Evolutionary conservation across 35 echinoderm and acorn worm genomes (phyloP).

Genomic region (Hemicentrotus pulcherrimus): DNA sequence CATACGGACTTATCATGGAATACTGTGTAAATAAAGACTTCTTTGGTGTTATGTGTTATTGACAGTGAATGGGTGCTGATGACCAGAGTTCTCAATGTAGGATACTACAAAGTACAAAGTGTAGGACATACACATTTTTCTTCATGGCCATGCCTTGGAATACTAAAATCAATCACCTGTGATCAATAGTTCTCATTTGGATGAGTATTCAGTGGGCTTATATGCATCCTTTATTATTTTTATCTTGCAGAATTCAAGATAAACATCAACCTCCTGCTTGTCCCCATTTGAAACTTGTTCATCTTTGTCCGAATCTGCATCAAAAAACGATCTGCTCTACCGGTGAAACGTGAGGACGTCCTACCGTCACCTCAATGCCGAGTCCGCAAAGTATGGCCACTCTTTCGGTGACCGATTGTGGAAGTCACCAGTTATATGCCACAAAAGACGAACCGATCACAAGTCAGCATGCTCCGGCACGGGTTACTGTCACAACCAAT

Average conservation of each 20-base stretch:
- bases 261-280: not conserved
- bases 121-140: not conserved
- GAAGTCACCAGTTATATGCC: slow-evolving; percentile 70
- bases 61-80: not conserved
- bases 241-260: not conserved
- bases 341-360: not conserved
- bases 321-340: not conserved
- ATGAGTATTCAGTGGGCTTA: not conserved
- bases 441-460: slow-evolving; percentile 80
- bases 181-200: not conserved
- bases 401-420: slow-evolving; percentile 91
- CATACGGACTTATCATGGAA: not conserved
- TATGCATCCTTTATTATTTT: not conserved
- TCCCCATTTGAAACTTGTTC: not conserved
- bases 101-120: not conserved
- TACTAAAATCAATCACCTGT: not conserved
- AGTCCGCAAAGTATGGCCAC: slow-evolving; percentile 83
- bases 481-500: slow-evolving; percentile 70
- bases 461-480: slow-evolving; percentile 73
- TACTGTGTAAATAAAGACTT: not conserved
- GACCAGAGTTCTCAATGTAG: not conserved
- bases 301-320: not conserved
- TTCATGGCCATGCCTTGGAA: not conserved
- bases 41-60: not conserved
- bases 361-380: slow-evolving; percentile 41